phyloP scores from a whole-genome alignment of 2,888 invertebrate genomes.

The Schizotus pectinicornis region DNA sequence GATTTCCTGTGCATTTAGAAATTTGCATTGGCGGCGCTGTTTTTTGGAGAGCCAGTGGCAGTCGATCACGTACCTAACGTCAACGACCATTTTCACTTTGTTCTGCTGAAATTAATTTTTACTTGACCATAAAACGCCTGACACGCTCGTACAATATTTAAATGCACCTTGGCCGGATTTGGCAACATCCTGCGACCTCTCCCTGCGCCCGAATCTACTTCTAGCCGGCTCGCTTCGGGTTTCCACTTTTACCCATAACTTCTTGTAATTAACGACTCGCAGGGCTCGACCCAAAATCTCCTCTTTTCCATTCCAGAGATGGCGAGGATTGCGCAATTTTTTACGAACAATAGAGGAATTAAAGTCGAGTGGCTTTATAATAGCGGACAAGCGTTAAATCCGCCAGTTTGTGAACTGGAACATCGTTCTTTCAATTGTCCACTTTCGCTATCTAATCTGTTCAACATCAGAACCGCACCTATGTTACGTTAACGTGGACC shows the following conservation, averaged over 20 bases:
- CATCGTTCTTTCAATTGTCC: conserved; percentile 20
- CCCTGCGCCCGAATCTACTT: no score
- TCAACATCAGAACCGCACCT: conserved; percentile 39
- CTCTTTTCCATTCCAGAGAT: no score
- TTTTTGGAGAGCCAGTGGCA: conserved; percentile 14
- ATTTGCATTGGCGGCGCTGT: conserved; percentile 2
- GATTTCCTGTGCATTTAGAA: conserved; percentile 21
- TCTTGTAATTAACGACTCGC: no score
- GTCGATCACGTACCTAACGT: conserved; percentile 16
- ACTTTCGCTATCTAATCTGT: conserved; percentile 39
- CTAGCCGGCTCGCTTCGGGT: no score
- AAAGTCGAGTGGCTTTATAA: conserved; percentile 9
- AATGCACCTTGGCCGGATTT: background rate
- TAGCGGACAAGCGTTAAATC: conserved; percentile 11
- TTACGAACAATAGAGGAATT: conserved; percentile 10
- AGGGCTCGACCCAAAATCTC: no score
- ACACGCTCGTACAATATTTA: background rate
- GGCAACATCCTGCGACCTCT: no score
- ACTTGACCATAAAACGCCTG: background rate
- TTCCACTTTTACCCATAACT: no score
- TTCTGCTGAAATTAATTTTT: background rate
- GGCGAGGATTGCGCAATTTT: conserved; percentile 2
- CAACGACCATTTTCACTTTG: conserved; percentile 20
- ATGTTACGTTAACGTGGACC: conserved; percentile 19
- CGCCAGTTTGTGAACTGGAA: conserved; percentile 9